Percentiles rank a stretch among this genome's conserved stretches.
Conservation (phyloP, 2,888 invertebrate genomes). For the Hydraecia micacea region DNA sequence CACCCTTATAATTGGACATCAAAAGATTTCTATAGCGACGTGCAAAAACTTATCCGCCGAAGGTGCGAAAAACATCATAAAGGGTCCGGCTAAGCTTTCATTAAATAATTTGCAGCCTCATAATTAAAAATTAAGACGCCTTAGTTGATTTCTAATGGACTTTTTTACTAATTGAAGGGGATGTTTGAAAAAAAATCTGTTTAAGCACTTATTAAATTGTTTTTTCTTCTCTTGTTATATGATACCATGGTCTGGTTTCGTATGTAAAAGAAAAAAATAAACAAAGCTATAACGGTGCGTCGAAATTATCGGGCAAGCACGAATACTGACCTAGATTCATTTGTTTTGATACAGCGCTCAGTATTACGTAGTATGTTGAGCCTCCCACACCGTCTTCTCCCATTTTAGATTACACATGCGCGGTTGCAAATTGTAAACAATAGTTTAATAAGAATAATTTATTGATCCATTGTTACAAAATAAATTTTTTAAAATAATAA, state of each 20-base stretch:
- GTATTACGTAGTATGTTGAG: conserved; percentile 69
- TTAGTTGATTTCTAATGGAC: conserved; percentile 77
- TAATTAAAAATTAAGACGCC: conserved; percentile 86
- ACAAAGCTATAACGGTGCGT: conserved; percentile 38
- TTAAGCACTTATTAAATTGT: conserved; percentile 82
- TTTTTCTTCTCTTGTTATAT: conserved; percentile 64
- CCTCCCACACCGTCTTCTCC: conserved; percentile 86
- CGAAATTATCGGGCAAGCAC: conserved; percentile 53
- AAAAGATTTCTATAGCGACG: conserved; percentile 57
- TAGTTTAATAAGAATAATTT: conserved; percentile 31
- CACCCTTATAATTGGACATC: conserved; percentile 69
- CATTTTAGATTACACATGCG: conserved; percentile 85
- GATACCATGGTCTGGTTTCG: conserved; percentile 46
- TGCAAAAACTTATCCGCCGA: conserved; percentile 78
- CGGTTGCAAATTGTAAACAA: conserved; percentile 74
- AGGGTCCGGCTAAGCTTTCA: conserved; percentile 71
- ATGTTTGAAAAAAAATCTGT: conserved; percentile 65
- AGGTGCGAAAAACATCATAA: conserved; percentile 84
- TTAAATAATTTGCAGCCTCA: conserved; percentile 76
- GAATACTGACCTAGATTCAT: conserved; percentile 77
- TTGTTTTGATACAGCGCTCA: conserved; percentile 81
- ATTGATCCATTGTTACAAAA: not conserved
- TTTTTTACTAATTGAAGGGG: conserved; percentile 69
- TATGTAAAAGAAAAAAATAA: conserved; percentile 35
- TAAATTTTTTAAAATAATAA: not conserved